Evolutionary conservation across 2,888 invertebrate genomes (phyloP), one percentile per base, ranked within the genome.

Genomic region (Parelbella ahira): DNA sequence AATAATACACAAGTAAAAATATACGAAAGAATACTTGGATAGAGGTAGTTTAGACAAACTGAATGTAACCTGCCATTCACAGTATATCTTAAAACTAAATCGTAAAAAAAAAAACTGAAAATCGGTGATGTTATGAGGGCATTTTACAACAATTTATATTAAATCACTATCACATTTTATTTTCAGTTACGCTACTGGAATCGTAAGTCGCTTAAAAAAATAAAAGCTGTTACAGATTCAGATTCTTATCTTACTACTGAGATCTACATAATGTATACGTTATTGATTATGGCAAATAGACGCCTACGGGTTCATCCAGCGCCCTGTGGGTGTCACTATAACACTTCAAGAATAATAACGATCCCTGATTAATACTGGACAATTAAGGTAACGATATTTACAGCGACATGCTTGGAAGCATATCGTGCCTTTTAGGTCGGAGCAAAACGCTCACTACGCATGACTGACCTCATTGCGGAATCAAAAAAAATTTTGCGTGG

Each of bases 211-310:
- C 46, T 49, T 33, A 50, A 25, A 30, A 50, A 45, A 48, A 15
- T 3, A 3, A 49, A 57, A 53, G 48, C 49, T 29, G 45, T 24
- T 52, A 56, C 59, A 58, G 60, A 65, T 61, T 54, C 58, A 65
- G 65, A 54, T 63, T 66, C 79, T 78, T 79, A 79, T 51, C 53
- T 60, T 61, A 53, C 75, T 83, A 83, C 65, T 81, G 83, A 83
- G 83, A 83, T 83, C 83, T 79, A 67, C 63, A 68, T 64, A 11
- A 12, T 15, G 12, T 18, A 72, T 71, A 72, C 61, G 50, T 70
- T 60, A 56, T 42, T 50, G 59, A 62, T 65, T 71, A 79, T 78
- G 80, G 78, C 79, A 73, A 67, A 66, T 49, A 59, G 58, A 54
- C 56, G 46, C 37, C 42, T 33, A 24, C n/a, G 37, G 44, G 44